A percentile compares a stretch with the other conserved stretches of the same genome.
These are phyloP conservation scores for Scomberomorus guttatus DNA, from an alignment of 2,797 vertebrate genomes.

Conservation along the genomic window DNA sequence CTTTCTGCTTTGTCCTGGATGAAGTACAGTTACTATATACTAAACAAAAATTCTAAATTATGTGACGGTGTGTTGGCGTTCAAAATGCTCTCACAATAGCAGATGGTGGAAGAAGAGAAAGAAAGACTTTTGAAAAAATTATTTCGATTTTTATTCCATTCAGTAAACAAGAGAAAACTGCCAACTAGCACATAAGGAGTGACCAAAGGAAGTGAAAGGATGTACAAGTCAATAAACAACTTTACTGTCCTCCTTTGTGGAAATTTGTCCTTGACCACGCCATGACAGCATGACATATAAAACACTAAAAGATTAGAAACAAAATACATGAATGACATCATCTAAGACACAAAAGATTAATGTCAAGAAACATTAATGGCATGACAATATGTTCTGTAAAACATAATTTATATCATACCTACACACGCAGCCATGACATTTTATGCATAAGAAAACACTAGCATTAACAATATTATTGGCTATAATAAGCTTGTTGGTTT, in stretches of 20 bases:
- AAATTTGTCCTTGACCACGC: slow-evolving; percentile 13
- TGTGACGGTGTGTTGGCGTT: neutral
- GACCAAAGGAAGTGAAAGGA: slow-evolving; percentile 3
- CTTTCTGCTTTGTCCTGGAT: neutral
- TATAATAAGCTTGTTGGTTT: neutral
- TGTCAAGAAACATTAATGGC: neutral
- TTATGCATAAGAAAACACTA: neutral
- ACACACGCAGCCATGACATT: neutral
- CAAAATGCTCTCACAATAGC: neutral
- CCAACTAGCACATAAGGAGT: neutral
- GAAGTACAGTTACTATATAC: neutral
- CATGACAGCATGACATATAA: neutral
- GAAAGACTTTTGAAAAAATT: neutral
- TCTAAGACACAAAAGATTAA: neutral
- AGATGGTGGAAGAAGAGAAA: slow-evolving; percentile 2
- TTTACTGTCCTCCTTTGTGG: neutral
- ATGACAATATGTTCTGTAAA: slow-evolving; percentile 4
- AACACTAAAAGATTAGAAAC: slow-evolving; percentile 13
- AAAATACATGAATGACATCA: slow-evolving; percentile 2
- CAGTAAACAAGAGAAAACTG: neutral
- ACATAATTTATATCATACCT: neutral
- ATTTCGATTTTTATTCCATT: neutral
- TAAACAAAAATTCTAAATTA: neutral
- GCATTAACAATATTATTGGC: neutral
- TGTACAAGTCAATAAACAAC: slow-evolving; percentile 4